Conservation (phyloP, 2,113 vertebrate species). For the Guaruba guarouba region DNA sequence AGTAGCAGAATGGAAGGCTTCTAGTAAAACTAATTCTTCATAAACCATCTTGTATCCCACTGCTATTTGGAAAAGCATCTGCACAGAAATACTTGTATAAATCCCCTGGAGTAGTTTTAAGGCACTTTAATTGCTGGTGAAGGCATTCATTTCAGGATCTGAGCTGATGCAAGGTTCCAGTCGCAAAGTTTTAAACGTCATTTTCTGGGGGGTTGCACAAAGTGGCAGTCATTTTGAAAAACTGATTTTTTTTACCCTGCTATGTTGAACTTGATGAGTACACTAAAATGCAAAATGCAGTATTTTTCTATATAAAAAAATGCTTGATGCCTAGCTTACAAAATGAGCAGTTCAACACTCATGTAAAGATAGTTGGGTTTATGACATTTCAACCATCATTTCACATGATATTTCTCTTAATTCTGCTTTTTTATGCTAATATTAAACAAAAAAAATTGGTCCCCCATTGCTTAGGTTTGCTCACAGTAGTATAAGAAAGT, state of each 20-base stretch:
- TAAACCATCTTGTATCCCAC: not conserved
- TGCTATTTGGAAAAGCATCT: not conserved
- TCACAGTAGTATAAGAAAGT: not conserved
- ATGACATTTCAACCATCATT: not conserved
- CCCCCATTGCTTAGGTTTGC: not conserved
- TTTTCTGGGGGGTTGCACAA: not conserved
- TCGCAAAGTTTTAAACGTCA: not conserved
- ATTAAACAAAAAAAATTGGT: not conserved
- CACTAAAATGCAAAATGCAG: not conserved
- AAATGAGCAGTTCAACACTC: not conserved
- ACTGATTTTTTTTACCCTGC: not conserved
- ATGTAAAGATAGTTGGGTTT: not conserved
- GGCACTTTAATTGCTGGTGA: not conserved
- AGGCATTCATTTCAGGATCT: not conserved
- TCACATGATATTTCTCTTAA: not conserved
- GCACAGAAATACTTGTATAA: conserved; percentile 10
- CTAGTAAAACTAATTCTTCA: not conserved
- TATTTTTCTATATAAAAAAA: not conserved
- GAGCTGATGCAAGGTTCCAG: not conserved
- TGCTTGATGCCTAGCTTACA: not conserved
- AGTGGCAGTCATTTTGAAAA: not conserved
- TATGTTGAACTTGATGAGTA: not conserved
- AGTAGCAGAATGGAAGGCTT: conserved; percentile 4
- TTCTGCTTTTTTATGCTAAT: not conserved
- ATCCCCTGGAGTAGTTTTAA: not conserved